Percentiles rank a stretch among this genome's conserved stretches.
Conservation (phyloP, 2,113 vertebrate species). For the Uropsilus gracilis region DNA sequence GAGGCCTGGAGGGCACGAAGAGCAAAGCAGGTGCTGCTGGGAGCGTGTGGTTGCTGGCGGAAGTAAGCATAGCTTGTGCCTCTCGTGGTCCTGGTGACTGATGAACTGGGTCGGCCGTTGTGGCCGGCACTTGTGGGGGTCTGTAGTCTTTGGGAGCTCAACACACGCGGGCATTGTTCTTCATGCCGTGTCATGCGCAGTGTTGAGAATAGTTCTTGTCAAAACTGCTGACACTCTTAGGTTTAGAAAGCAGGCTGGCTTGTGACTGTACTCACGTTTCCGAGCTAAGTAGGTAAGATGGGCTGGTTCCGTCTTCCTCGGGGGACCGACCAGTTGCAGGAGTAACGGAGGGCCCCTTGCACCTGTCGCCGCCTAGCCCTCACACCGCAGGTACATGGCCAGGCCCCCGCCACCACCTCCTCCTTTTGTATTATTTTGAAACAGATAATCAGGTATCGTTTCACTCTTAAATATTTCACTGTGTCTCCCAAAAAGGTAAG, state of each 20-base stretch:
- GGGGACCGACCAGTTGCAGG: not conserved
- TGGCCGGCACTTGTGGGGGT: not conserved
- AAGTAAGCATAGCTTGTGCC: not conserved
- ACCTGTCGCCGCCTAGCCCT: not conserved
- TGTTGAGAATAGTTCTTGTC: not conserved
- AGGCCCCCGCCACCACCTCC: not conserved
- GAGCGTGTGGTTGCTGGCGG: not conserved
- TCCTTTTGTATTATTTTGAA: not conserved
- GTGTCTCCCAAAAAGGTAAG: constrained; percentile 16
- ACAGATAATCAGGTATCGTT: not conserved
- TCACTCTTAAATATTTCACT: constrained; percentile 3
- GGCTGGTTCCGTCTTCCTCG: not conserved
- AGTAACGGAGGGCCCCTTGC: not conserved
- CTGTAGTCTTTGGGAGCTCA: constrained; percentile 11
- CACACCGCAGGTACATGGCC: not conserved
- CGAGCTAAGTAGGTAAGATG: not conserved
- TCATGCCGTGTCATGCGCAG: no score
- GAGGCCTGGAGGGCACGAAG: not conserved
- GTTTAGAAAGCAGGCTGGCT: not conserved
- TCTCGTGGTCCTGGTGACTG: not conserved
- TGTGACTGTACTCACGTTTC: not conserved
- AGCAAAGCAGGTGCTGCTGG: not conserved
- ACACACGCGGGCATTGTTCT: not conserved
- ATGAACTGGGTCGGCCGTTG: not conserved
- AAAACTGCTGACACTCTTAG: constrained; percentile 26